Evolutionary conservation across 2,888 invertebrate species (phyloP).

Genomic region (Aplocera efformata): DNA sequence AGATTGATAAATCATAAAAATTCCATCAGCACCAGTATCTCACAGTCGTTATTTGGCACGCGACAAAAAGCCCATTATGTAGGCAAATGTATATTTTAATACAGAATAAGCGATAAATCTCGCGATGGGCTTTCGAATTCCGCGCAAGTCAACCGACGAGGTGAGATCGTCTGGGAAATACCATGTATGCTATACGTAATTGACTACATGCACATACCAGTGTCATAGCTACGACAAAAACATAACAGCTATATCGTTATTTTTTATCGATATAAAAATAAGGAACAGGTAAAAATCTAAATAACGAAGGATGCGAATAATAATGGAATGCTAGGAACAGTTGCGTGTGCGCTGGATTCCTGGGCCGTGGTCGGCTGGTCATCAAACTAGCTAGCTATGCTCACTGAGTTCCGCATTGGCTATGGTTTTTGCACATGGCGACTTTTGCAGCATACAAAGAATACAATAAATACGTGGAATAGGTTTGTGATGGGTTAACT

Average conservation of each 20-base stretch:
- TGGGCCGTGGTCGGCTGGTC: constrained; percentile 34
- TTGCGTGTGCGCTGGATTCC: constrained; percentile 57
- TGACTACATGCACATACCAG: constrained; percentile 53
- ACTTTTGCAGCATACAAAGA: too few species aligned
- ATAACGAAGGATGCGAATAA: constrained; percentile 43
- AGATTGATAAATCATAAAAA: constrained; percentile 65
- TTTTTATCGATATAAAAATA: constrained; percentile 1
- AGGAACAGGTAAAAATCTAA: constrained; percentile 33
- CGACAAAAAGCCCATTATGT: constrained; percentile 75
- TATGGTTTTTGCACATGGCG: constrained; percentile 43
- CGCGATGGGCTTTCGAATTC: constrained; percentile 79
- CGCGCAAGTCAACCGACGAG: constrained; percentile 75
- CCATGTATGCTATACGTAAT: constrained; percentile 60
- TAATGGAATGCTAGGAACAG: constrained; percentile 58
- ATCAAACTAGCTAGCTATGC: not conserved
- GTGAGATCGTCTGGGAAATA: constrained; percentile 79
- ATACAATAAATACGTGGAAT: too few species aligned
- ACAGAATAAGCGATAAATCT: constrained; percentile 79
- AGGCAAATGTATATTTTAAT: constrained; percentile 78
- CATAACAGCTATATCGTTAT: constrained; percentile 45
- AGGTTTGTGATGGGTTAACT: too few species aligned
- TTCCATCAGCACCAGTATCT: constrained; percentile 52
- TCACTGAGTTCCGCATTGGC: constrained; percentile 60
- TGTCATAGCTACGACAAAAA: constrained; percentile 49
- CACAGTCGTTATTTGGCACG: constrained; percentile 64